A percentile compares a stretch with the other conserved stretches of the same genome.
Conservation (phyloP, 2,797 vertebrate species). For the Enteromius anoplus region DNA sequence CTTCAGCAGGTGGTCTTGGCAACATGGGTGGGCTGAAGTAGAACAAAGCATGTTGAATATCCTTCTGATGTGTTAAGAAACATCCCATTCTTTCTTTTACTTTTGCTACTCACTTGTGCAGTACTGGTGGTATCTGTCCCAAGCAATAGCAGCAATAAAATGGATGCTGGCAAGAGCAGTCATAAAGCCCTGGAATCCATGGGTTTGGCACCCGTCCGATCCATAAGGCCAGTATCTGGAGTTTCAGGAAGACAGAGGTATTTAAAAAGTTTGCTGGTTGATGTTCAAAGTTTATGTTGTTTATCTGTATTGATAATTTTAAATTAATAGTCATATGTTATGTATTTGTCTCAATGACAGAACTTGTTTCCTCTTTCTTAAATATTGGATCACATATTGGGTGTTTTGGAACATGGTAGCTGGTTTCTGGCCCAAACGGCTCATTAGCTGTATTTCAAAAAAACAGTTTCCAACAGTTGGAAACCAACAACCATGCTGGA, state of each 20-base stretch:
- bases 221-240: constrained; percentile 94
- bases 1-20: constrained; percentile 48
- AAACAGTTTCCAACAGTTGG: neutral
- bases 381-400: neutral
- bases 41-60: constrained; percentile 28
- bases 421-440: neutral
- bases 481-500: neutral
- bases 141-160: constrained; percentile 88
- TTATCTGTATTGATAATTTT: neutral
- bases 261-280: neutral
- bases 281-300: neutral
- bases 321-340: neutral
- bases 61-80: neutral
- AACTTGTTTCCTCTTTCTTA: neutral
- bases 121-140: constrained; percentile 94
- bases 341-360: neutral
- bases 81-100: constrained; percentile 1
- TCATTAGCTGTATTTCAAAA: neutral
- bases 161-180: constrained; percentile 90
- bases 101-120: constrained; percentile 83
- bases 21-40: constrained; percentile 27
- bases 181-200: constrained; percentile 93
- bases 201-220: constrained; percentile 89
- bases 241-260: constrained; percentile 5
- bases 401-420: neutral